Evolutionary conservation across 1,140 invertebrate genomes (phyloP), one percentile per base, ranked within the genome.

Genomic region (Contarinia nasturtii): DNA sequence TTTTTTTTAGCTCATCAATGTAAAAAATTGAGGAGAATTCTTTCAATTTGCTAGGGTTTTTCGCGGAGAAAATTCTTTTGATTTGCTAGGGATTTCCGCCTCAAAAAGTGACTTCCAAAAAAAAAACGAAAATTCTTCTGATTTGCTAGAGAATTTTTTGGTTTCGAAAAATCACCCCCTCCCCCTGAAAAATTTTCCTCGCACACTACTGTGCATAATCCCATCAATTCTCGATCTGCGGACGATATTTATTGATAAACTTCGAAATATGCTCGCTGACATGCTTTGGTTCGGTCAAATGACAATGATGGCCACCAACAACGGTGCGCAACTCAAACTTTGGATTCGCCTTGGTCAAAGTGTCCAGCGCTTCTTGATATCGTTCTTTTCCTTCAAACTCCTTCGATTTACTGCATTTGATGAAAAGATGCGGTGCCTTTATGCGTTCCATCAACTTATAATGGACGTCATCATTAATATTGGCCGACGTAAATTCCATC

Each of bases 291-390:
- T 75, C 62, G 46, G 73, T 77, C 46, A 82, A 64, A 58, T 83
- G 80, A 33, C 76, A 60, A 59, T 81, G 78, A 65, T 84, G 80
- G 14, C 68, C 75, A 17, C 78, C 78, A 22, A 71, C 62, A 2
- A 82, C 55, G 46, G 69, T 65, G 36, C 71, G 61, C 48, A 65
- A 68, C 52, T 71, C 59, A 56, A 75, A 79, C 21, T 72, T 64
- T 5, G 58, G 54, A 52, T 69, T 73, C 47, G 59, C 56, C 46
- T 62, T 8, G n/a, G n/a, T 67, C 33, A 78, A 55, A n/a, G 69
- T 50, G 46, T 72, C 61, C 1, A 72, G 33, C 50, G 73, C 63
- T 51, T 70, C 65, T 12, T 68, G 58, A 55, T 67, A 67, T 34
- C 60, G 46, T 53, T 67, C 60, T 51, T 64, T 56, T 10, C 64